phyloP scores from a whole-genome alignment of 2,113 vertebrate genomes.

The Montifringilla adamsi region DNA sequence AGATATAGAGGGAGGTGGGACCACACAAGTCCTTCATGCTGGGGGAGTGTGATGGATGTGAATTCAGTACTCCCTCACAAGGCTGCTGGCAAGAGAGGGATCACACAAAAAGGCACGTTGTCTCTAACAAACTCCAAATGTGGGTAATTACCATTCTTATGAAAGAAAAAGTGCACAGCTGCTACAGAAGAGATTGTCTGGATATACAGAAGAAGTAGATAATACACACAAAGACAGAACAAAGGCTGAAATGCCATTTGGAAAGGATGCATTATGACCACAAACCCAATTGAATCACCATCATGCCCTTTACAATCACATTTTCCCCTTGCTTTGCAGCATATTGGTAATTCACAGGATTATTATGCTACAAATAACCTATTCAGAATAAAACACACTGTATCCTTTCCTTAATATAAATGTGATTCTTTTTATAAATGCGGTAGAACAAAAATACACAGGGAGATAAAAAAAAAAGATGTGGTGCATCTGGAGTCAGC shows the following conservation, averaged over 20 bases:
- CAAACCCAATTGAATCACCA: constrained; percentile 45
- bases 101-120: not conserved
- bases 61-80: not conserved
- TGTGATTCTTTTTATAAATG: constrained; percentile 21
- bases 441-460: not conserved
- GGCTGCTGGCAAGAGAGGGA: not conserved
- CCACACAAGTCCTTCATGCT: not conserved
- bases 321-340: constrained; percentile 22
- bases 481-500: not conserved
- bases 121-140: not conserved
- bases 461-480: not conserved
- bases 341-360: constrained; percentile 28
- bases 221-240: constrained; percentile 22
- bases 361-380: constrained; percentile 50
- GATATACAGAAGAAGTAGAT: not conserved
- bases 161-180: not conserved
- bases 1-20: not conserved
- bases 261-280: constrained; percentile 23
- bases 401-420: not conserved
- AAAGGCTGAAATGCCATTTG: constrained; percentile 5
- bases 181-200: not conserved
- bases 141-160: not conserved
- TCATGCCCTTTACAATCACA: constrained; percentile 29
- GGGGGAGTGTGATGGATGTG: not conserved
- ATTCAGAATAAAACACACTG: constrained; percentile 19